Evolutionary conservation across 2,797 vertebrate genomes (phyloP).

Genomic region (Dromococcyx pavoninus): DNA sequence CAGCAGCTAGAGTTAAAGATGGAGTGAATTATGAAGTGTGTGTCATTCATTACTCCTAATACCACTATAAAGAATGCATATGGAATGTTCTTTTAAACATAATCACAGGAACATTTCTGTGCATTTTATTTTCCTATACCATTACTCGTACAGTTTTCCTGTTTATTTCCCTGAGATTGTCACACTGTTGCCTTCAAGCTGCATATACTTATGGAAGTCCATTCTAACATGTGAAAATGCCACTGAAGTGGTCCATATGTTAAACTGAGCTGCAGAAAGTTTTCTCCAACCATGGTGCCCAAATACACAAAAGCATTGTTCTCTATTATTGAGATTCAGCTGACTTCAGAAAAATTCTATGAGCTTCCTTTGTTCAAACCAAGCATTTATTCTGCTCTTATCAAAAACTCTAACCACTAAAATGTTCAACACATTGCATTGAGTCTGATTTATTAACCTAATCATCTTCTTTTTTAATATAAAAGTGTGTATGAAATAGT

Average conservation of each 20-base stretch:
- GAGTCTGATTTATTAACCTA: not conserved
- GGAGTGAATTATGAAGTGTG: not conserved
- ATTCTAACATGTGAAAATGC: not conserved
- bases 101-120: not conserved
- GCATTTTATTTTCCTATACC: not conserved
- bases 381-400: not conserved
- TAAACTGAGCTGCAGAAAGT: not conserved
- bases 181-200: not conserved
- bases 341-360: not conserved
- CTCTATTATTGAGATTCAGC: not conserved
- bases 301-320: not conserved
- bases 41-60: not conserved
- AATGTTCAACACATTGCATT: not conserved
- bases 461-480: not conserved
- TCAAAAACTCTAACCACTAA: not conserved
- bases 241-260: not conserved
- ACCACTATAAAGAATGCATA: not conserved
- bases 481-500: not conserved
- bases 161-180: not conserved
- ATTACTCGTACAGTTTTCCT: not conserved
- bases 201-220: not conserved
- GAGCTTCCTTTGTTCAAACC: not conserved
- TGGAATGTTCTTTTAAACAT: not conserved
- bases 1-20: not conserved
- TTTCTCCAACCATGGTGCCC: not conserved